Evolutionary conservation across 1,140 invertebrate genomes (phyloP), one percentile per base, ranked within the genome.

Genomic region (Lutraria rhynchaena): DNA sequence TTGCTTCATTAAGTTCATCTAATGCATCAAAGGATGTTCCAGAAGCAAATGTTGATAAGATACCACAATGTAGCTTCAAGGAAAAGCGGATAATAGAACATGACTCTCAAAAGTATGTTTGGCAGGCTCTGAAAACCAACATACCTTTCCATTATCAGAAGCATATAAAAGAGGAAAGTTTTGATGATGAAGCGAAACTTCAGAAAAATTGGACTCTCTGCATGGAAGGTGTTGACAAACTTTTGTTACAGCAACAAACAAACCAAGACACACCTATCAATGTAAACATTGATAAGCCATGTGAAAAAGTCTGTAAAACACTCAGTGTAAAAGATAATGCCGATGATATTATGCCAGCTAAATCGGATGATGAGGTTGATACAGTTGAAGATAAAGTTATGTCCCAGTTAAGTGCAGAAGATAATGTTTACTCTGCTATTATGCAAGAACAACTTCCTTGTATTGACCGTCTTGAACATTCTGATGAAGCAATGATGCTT

Each of bases 371-470:
- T 55, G 51, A 55, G 4, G 51, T 5, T 22, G 51, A 55, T 55
- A 27, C 7, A 11, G 24, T 9, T 55, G 51, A 55, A 11, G 17
- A 22, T 55, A 9, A 9, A 55, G 5, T 7, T 4, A 55, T 55
- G 19, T 4, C 7, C n/a, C 17, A 5, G n/a, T 7, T 22, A 22
- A 55, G 24, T 55, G 51, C 7, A 22, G 37, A 51, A 33, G 71
- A 74, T 24, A 58, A 53, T 19, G 22, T 74, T 1, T 57, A 37
- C 27, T 55, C 55, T 60, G 71, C 71, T 31, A 9, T 74, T 15
- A 74, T 74, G 71, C 71, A 74, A 41, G 71, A 74, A 60, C 55
- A 35, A n/a, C 60, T 74, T 24, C 71, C 71, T 27, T 53, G 44
- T 29, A 1, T 74, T 1, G 9, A 44, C 46, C 4, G 29, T 13